Percentiles rank a stretch among this genome's conserved stretches.
These are phyloP conservation scores for Pseudomyrmex pallidus DNA, from an alignment of 1,140 invertebrate genomes.

Conservation along the genomic window DNA sequence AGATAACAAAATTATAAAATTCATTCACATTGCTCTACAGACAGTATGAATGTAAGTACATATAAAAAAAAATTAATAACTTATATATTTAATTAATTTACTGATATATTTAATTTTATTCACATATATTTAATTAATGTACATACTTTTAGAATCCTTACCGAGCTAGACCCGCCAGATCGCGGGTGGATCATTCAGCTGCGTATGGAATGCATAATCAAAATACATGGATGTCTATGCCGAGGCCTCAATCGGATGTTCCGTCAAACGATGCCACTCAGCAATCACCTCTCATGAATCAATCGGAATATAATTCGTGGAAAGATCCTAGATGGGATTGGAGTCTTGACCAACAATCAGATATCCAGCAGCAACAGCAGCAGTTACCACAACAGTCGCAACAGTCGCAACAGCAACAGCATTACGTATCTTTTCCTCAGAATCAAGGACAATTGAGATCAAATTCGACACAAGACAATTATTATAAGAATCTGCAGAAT, in stretches of 20 bases:
- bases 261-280: slow-evolving; percentile 65
- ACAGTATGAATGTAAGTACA: slow-evolving; percentile 81
- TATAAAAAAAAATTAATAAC: slow-evolving; percentile 23
- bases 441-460: slow-evolving; percentile 75
- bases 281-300: slow-evolving; percentile 62
- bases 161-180: slow-evolving; percentile 77
- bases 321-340: slow-evolving; percentile 83
- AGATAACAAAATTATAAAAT: slow-evolving; percentile 75
- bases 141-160: slow-evolving; percentile 80
- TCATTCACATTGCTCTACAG: slow-evolving; percentile 62
- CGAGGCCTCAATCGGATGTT: slow-evolving; percentile 63
- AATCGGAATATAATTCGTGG: slow-evolving; percentile 79
- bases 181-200: slow-evolving; percentile 75
- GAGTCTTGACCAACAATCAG: slow-evolving; percentile 81
- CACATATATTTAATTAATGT: neutral
- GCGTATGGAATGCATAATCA: slow-evolving; percentile 80
- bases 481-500: slow-evolving; percentile 80
- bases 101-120: neutral
- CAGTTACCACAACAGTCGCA: slow-evolving; percentile 61
- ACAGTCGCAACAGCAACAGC: slow-evolving; percentile 72
- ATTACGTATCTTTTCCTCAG: slow-evolving; percentile 67
- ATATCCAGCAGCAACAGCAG: slow-evolving; percentile 69
- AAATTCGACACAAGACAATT: slow-evolving; percentile 75
- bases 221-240: slow-evolving; percentile 77
- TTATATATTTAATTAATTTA: neutral